phyloP scores from a whole-genome alignment of 2,113 vertebrate species.

The Boleophthalmus pectinirostris region DNA sequence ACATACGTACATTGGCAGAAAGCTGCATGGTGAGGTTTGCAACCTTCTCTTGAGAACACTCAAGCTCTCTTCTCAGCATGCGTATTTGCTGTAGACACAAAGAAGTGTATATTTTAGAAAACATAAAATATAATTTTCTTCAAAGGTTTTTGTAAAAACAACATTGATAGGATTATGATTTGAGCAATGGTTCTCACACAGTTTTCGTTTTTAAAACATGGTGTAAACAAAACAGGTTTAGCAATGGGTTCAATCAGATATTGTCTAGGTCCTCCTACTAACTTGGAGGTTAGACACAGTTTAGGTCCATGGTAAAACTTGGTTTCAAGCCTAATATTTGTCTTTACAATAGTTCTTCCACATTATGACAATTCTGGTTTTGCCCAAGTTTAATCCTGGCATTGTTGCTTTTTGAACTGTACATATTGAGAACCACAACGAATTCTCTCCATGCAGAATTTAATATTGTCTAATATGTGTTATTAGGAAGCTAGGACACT shows the following conservation, averaged over 20 bases:
- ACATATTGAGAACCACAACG: not conserved
- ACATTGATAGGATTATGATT: not conserved
- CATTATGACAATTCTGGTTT: not conserved
- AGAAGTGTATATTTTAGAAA: not conserved
- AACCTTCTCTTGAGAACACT: slow-evolving; percentile 96
- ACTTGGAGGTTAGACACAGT: not conserved
- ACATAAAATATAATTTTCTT: not conserved
- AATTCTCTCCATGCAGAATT: slow-evolving; percentile 36
- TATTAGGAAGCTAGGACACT: slow-evolving; percentile 16
- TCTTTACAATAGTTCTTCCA: not conserved
- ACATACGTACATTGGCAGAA: slow-evolving; percentile 88
- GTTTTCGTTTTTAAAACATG: not conserved
- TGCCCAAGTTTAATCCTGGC: not conserved
- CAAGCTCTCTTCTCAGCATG: slow-evolving; percentile 90
- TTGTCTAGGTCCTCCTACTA: not conserved
- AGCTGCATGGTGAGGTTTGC: slow-evolving; percentile 92
- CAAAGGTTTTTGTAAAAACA: too few species aligned
- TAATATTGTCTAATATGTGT: slow-evolving; percentile 21
- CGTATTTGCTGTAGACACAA: slow-evolving; percentile 88
- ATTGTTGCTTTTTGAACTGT: not conserved
- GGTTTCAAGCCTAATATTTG: not conserved
- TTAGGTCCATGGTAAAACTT: not conserved
- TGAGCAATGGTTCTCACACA: not conserved
- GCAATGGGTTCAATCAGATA: not conserved
- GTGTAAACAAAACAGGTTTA: not conserved